Base-by-base conservation (phyloP, 2,888 invertebrate genomes). In the Neoascia interrupta region DNA sequence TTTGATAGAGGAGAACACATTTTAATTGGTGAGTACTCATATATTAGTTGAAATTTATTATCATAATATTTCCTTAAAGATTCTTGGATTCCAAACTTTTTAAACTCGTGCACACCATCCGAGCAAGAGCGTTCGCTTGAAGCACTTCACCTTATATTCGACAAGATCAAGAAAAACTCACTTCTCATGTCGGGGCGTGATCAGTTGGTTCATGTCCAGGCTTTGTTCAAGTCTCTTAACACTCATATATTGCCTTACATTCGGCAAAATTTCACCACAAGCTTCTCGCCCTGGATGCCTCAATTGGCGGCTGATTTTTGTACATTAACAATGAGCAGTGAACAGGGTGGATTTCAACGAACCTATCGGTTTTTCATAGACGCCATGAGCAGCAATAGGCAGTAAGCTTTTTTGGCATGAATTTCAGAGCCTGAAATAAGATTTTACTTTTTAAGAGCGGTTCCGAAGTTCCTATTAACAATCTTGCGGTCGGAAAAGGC, bases 91-190 rank as follows among this genome's bases (percentile, higher is more conserved):
- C 82, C 85, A 0, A 85, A 86, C 53, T 87, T 86, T 73, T 58
- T 89, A 3, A 84, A 86, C 51, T 82, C 83, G 15, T 85, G 87
- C 28, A 85, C 83, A 0, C 84, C 85, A 8, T 84, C 84, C 0
- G 86, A 87, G 36, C 88, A 88, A 74, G 88, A 88, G 19, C 85
- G 88, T 2, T 81, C 85, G 0, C 83, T 88, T 64, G 85, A 88
- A 69, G 84, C 86, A 0, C 39, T 89, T 3, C 86, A 88, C 61
- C 53, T 84, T 37, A 84, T 88, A 5, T 85, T 87, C 28, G 70
- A 81, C 1, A 85, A 85, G 47, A 76, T 86, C 2, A 64, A 81
- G 61, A 64, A 58, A 10, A 81, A 54, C 10, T 28, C 75, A 16
- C 43, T 61, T 15, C 8, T 68, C 0, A 43, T 21, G 63, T 45